phyloP scores from a whole-genome alignment of 2,113 vertebrate species.

The Beaufortia kweichowensis region DNA sequence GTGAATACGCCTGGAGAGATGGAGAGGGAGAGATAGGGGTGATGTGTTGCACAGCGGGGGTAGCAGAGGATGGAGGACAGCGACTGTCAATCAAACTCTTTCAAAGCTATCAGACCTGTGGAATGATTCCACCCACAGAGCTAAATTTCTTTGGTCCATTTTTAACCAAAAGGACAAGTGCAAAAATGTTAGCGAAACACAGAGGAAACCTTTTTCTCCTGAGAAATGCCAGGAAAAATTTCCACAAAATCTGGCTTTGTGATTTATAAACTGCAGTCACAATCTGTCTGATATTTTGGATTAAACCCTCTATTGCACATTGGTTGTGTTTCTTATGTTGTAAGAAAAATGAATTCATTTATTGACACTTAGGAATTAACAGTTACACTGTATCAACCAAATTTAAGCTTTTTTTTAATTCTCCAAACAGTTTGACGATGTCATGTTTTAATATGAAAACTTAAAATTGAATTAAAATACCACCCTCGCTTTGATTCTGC shows the following conservation, averaged over 20 bases:
- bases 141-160: background rate
- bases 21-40: slow-evolving; percentile 1
- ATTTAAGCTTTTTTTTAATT: slow-evolving; percentile 23
- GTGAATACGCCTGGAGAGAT: background rate
- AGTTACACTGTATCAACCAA: background rate
- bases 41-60: slow-evolving; percentile 19
- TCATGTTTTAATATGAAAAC: too few species aligned
- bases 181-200: background rate
- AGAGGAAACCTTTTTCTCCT: background rate
- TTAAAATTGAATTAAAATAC: too few species aligned
- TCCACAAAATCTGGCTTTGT: background rate
- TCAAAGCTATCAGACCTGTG: slow-evolving; percentile 2
- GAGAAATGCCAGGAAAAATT: background rate
- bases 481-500: slow-evolving; percentile 10
- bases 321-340: background rate
- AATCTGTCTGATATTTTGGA: background rate
- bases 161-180: slow-evolving; percentile 8
- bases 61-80: background rate
- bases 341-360: background rate
- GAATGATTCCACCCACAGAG: background rate
- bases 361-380: background rate
- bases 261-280: background rate
- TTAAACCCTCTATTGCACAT: background rate
- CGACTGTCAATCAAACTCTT: slow-evolving; percentile 10
- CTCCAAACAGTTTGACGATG: too few species aligned